A percentile compares a stretch with the other conserved stretches of the same genome.
These are phyloP conservation scores for Trichopoda pennipes DNA, from an alignment of 2,888 invertebrate genomes.

Conservation along the genomic window DNA sequence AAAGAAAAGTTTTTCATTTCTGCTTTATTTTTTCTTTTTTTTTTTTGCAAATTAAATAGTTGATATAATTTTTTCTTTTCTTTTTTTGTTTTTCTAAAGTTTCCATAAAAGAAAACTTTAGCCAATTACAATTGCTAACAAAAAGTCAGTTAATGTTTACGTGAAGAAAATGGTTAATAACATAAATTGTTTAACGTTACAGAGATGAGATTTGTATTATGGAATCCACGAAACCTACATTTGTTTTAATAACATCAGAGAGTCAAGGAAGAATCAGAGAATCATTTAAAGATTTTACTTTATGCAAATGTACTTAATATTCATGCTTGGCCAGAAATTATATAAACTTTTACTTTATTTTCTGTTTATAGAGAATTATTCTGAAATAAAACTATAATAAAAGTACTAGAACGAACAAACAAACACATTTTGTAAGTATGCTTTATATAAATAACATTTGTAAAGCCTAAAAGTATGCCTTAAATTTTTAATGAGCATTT, in stretches of 20 bases:
- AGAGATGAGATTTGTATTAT: too few species aligned
- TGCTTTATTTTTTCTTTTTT: neutral
- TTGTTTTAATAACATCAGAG: too few species aligned
- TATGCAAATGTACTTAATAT: too few species aligned
- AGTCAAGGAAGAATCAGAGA: too few species aligned
- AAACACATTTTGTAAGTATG: constrained; percentile 1
- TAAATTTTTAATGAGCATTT: constrained; percentile 49
- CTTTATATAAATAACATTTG: constrained; percentile 35
- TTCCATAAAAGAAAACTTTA: constrained; percentile 1
- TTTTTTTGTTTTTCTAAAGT: too few species aligned
- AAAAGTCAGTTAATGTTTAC: constrained; percentile 57
- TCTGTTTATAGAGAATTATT: too few species aligned
- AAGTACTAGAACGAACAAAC: too few species aligned
- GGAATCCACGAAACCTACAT: too few species aligned
- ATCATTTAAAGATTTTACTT: too few species aligned
- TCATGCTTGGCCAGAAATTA: too few species aligned
- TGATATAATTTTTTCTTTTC: neutral
- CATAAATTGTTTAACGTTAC: neutral
- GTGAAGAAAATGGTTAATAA: constrained; percentile 57
- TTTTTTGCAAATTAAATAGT: neutral
- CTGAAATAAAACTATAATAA: too few species aligned
- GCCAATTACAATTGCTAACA: constrained; percentile 21
- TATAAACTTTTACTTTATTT: too few species aligned
- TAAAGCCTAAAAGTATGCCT: constrained; percentile 54
- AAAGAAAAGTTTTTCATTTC: constrained; percentile 31